phyloP scores from a whole-genome alignment of 2,797 vertebrate species.

The Anguilla anguilla region DNA sequence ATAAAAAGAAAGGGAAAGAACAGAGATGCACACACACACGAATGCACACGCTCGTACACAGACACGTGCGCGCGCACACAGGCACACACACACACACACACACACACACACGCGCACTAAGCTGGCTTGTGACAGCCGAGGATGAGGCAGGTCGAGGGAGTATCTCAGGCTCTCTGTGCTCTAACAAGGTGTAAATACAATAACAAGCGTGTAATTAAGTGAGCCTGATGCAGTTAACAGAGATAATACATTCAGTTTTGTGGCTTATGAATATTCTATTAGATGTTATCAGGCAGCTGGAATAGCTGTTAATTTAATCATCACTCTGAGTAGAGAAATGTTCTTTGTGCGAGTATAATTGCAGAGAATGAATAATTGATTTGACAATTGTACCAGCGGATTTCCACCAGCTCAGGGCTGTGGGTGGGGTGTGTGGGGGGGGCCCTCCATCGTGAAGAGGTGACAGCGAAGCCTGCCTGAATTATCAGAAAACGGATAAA shows the following conservation, averaged over 20 bases:
- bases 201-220: constrained; percentile 99
- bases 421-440: constrained; percentile 83
- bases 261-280: constrained; percentile 99
- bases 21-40: constrained; percentile 4
- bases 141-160: constrained; percentile 85
- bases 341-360: constrained; percentile 99
- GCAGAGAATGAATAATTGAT: constrained; percentile 99
- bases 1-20: not conserved
- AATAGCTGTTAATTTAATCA: constrained; percentile 99
- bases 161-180: constrained; percentile 99
- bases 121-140: constrained; percentile 84
- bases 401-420: constrained; percentile 97
- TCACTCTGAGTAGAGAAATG: constrained; percentile 99
- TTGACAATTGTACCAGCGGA: constrained; percentile 99
- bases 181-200: constrained; percentile 99
- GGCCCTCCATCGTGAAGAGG: constrained; percentile 79
- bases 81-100: constrained; percentile 52
- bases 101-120: constrained; percentile 52
- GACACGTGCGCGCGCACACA: not conserved
- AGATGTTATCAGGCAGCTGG: constrained; percentile 99
- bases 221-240: constrained; percentile 99
- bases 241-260: constrained; percentile 99
- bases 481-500: constrained; percentile 99
- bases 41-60: not conserved
- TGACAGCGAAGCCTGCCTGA: constrained; percentile 94